A percentile compares a stretch with the other conserved stretches of the same genome.
phyloP scores from a whole-genome alignment of 2,888 invertebrate species.

The Epirrhoe tristata region DNA sequence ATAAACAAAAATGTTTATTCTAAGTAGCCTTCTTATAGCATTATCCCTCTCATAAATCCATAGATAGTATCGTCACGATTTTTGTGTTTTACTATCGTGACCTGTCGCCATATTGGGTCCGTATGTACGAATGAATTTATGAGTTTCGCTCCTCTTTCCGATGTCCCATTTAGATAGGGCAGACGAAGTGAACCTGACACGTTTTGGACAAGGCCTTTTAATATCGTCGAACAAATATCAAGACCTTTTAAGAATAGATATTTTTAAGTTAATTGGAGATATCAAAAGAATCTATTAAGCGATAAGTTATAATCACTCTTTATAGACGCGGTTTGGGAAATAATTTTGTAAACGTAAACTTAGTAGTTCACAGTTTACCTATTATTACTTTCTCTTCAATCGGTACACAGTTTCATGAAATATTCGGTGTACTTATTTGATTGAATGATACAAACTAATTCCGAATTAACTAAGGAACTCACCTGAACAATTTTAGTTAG shows the following conservation, averaged over 20 bases:
- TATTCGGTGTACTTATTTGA: too few relatives aligned
- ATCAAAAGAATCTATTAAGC: too few relatives aligned
- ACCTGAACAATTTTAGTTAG: conserved; percentile 91
- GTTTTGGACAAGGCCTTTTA: background rate
- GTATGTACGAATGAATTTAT: conserved; percentile 11
- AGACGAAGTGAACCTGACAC: background rate
- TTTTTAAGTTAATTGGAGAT: too few relatives aligned
- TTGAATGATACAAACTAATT: too few relatives aligned
- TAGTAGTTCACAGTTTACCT: too few relatives aligned
- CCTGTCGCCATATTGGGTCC: conserved; percentile 37
- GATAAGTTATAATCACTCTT: too few relatives aligned
- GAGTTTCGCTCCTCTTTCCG: conserved; percentile 12
- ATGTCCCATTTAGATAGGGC: conserved; percentile 23
- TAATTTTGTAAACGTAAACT: too few relatives aligned
- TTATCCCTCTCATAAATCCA: conserved; percentile 18
- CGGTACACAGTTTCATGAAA: too few relatives aligned
- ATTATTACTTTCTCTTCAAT: too few relatives aligned
- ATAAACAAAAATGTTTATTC: background rate
- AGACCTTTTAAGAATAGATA: too few relatives aligned
- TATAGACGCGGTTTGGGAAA: too few relatives aligned
- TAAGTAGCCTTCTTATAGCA: conserved; percentile 11
- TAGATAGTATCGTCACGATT: conserved; percentile 30
- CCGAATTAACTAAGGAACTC: too few relatives aligned
- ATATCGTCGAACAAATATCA: background rate
- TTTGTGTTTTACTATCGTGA: conserved; percentile 39